Conservation (phyloP, 2,888 invertebrate species). For the Dromius quadrimaculatus region DNA sequence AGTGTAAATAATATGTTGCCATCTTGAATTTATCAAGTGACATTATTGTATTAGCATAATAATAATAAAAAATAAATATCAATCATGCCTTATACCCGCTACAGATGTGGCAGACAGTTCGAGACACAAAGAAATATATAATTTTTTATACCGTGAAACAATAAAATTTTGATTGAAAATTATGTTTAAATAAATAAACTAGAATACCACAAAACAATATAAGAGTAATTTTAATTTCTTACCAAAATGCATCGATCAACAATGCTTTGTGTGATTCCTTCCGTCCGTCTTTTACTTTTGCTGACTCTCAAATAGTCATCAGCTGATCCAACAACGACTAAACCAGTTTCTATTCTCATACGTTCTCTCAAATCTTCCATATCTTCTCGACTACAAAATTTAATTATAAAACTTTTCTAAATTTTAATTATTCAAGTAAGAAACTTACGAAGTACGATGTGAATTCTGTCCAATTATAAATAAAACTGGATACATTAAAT, state of each 20-base stretch:
- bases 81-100: too few species aligned
- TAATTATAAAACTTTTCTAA: not conserved
- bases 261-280: conserved; percentile 83
- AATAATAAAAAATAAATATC: too few species aligned
- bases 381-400: conserved; percentile 74
- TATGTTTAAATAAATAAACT: too few species aligned
- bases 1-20: too few species aligned
- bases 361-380: conserved; percentile 82
- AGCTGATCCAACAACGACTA: conserved; percentile 83
- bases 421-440: not conserved
- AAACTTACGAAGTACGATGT: conserved; percentile 69
- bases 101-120: too few species aligned
- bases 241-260: conserved; percentile 82
- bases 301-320: conserved; percentile 81
- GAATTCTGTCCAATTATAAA: conserved; percentile 86
- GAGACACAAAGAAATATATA: too few species aligned
- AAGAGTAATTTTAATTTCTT: too few species aligned
- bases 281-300: conserved; percentile 77
- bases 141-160: too few species aligned
- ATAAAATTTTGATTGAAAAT: too few species aligned
- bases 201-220: too few species aligned
- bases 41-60: too few species aligned
- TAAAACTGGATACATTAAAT: conserved; percentile 78
- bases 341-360: conserved; percentile 80
- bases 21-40: too few species aligned